Evolutionary conservation across 1,140 invertebrate genomes (phyloP).

Genomic region (Cyrtorhinus lividipennis): DNA sequence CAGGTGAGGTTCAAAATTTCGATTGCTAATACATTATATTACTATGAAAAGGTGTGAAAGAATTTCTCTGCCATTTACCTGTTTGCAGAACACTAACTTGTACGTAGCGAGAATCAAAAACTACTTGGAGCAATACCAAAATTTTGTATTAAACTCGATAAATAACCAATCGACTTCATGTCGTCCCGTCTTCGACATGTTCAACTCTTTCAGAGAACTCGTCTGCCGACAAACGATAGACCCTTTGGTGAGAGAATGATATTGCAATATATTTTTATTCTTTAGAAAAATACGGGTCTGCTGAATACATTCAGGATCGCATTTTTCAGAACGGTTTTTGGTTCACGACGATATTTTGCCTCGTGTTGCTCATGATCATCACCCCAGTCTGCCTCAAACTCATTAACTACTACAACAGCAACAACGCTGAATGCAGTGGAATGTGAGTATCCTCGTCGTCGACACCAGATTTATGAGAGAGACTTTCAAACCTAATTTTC

Average conservation of each 20-base stretch:
- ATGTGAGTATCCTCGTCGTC: conserved; percentile 12
- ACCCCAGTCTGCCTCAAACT: conserved; percentile 29
- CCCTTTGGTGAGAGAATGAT: conserved; percentile 44
- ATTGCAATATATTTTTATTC: not conserved
- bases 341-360: conserved; percentile 34
- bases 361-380: conserved; percentile 29
- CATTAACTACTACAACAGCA: conserved; percentile 22
- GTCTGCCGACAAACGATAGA: conserved; percentile 56
- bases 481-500: too few species aligned
- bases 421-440: conserved; percentile 6
- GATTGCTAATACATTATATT: too few species aligned
- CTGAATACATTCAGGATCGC: too few species aligned
- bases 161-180: conserved; percentile 48
- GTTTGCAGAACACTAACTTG: conserved; percentile 41
- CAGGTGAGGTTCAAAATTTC: conserved; percentile 37
- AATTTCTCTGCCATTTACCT: not conserved
- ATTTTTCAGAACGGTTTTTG: conserved; percentile 41
- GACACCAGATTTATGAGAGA: too few species aligned
- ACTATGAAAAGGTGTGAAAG: not conserved
- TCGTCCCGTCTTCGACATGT: conserved; percentile 53
- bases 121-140: conserved; percentile 48
- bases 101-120: conserved; percentile 43
- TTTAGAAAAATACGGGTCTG: not conserved
- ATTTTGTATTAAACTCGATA: conserved; percentile 44
- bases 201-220: conserved; percentile 43